Conservation (phyloP, 2,113 vertebrate species). For the Mastomys coucha region DNA sequence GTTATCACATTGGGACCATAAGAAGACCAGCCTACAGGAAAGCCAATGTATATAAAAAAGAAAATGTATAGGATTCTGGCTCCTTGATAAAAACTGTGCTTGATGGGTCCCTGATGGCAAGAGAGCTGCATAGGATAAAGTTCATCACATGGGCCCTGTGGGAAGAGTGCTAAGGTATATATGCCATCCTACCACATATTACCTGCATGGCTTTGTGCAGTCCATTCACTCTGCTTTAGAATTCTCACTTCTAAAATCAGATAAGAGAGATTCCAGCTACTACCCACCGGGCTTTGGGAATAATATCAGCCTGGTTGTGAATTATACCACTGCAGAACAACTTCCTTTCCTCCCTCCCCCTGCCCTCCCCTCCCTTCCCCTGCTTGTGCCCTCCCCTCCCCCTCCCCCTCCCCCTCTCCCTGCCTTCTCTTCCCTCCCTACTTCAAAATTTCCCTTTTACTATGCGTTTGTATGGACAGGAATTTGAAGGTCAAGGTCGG, state of each 20-base stretch:
- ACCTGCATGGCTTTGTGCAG: background rate
- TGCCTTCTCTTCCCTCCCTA: background rate
- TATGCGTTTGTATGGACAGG: background rate
- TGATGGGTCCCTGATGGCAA: background rate
- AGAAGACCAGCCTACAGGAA: background rate
- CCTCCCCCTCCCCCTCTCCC: rapidly evolving
- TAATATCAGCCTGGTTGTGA: background rate
- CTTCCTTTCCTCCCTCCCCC: background rate
- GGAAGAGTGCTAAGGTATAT: background rate
- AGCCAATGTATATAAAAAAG: background rate
- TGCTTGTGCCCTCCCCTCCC: no score
- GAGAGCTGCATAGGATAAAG: background rate
- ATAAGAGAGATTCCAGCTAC: background rate
- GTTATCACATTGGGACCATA: background rate
- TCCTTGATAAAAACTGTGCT: background rate
- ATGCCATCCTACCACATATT: background rate
- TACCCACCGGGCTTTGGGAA: background rate
- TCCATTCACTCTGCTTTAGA: background rate
- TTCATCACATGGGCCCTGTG: background rate
- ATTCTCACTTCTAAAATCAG: background rate
- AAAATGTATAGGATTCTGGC: background rate
- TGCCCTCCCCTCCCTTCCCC: no score
- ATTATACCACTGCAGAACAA: background rate
- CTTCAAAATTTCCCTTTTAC: background rate
- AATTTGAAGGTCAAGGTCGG: background rate